Evolutionary conservation across 2,113 vertebrate genomes (phyloP).

Genomic region (Dasyurus viverrinus): DNA sequence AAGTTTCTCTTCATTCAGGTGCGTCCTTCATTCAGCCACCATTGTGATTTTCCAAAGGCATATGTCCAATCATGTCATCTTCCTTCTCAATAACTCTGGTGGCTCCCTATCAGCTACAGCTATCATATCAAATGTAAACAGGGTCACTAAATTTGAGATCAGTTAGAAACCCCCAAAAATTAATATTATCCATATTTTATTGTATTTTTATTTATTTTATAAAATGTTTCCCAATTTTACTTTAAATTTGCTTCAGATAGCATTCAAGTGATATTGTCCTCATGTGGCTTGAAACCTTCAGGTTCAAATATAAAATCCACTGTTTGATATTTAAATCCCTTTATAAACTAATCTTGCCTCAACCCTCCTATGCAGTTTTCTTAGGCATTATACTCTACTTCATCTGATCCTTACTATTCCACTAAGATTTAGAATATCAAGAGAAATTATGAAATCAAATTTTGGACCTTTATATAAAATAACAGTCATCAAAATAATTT

Average conservation of each 20-base stretch:
- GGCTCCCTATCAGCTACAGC: background rate
- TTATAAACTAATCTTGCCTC: background rate
- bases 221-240: background rate
- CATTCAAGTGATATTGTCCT: background rate
- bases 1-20: background rate
- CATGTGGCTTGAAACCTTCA: background rate
- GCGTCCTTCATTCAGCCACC: background rate
- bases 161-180: too few relatives aligned
- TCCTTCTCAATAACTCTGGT: background rate
- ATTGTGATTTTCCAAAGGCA: background rate
- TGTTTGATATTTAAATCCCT: background rate
- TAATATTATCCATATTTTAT: background rate
- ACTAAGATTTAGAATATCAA: background rate
- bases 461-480: background rate
- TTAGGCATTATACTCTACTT: background rate
- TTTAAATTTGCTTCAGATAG: background rate
- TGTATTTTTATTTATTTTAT: background rate
- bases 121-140: background rate
- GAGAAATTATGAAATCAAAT: background rate
- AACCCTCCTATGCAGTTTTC: background rate
- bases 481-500: background rate
- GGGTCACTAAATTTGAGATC: too few relatives aligned
- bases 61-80: background rate
- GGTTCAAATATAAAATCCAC: background rate
- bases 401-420: background rate